Percentiles rank a stretch among this genome's conserved stretches.
phyloP scores from a whole-genome alignment of 2,888 invertebrate genomes.

The Oithona nana region DNA sequence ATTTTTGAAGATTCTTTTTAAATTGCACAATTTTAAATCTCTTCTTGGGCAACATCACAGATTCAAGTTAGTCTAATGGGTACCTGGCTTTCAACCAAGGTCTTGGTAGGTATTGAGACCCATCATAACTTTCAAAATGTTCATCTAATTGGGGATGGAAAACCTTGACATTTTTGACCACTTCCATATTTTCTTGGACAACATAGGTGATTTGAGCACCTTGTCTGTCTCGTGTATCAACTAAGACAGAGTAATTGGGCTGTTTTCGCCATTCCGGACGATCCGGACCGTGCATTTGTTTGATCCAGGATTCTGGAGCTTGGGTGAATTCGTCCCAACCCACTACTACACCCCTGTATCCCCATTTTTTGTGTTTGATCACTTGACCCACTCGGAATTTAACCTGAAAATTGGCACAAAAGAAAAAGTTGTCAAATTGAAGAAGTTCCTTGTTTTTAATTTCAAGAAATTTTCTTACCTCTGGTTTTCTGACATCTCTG shows the following conservation, averaged over 20 bases:
- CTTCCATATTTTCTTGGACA: slow-evolving; percentile 23
- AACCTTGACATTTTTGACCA: background rate
- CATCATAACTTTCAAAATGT: slow-evolving; percentile 32
- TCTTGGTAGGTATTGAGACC: slow-evolving; percentile 31
- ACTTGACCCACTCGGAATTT: slow-evolving; percentile 35
- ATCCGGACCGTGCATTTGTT: slow-evolving; percentile 25
- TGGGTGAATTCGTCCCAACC: slow-evolving; percentile 33
- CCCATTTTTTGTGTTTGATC: slow-evolving; percentile 30
- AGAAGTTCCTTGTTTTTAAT: no score
- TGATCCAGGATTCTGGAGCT: slow-evolving; percentile 33
- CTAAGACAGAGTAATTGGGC: slow-evolving; percentile 34
- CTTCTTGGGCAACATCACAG: no score
- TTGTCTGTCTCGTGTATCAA: slow-evolving; percentile 32
- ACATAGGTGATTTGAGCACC: slow-evolving; percentile 32
- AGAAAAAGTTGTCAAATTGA: no score
- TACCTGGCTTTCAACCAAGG: slow-evolving; percentile 30
- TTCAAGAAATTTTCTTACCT: no score
- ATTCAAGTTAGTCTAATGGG: slow-evolving; percentile 29
- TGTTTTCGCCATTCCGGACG: slow-evolving; percentile 24
- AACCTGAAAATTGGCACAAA: no score
- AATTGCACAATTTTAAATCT: no score
- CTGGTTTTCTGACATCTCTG: slow-evolving; percentile 28
- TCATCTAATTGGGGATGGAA: slow-evolving; percentile 27
- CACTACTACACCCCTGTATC: slow-evolving; percentile 34
- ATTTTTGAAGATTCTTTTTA: no score